Base-by-base conservation (phyloP, 2,113 vertebrate species). In the Nycticorax nycticorax region DNA sequence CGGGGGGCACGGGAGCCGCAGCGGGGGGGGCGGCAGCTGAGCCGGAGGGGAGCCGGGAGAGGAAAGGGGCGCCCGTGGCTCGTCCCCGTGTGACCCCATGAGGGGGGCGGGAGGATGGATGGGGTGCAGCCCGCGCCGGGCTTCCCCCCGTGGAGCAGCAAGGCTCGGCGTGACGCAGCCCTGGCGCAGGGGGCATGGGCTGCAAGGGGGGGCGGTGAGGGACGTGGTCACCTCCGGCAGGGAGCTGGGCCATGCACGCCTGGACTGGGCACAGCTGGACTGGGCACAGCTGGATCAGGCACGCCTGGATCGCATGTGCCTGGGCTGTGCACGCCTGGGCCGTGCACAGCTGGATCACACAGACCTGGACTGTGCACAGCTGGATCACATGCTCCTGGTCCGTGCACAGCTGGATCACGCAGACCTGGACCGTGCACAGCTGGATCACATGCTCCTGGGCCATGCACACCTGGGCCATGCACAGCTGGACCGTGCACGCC, bases 391-490 rank as follows among this genome's bases (percentile, higher is more conserved):
- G 11, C 10, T 9, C 5, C 47, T 41, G 21, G 47, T 10, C 12
- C 8, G 1, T 2, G 10, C 24, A 28, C 41, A 11, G 1, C 45
- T 10, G 56, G 43, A 28, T 9, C 3, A 14, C 43, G 18, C 18
- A 16, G 18, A 6, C 45, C 45, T 45, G 45, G 45, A 9, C 41
- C 41, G 2, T 22, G 14, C 28, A 33, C 17, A 10, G 1, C 72
- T 33, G 14, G 26, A 21, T 3, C 8, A 9, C 3, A 21, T 14
- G 19, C 15, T 3, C 7, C 20, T 17, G 14, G 55, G 16, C 43
- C 4, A 1, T 1, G 32, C 30, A 39, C 3, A 2, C 1, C 47
- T 43, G 67, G 18, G 21, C 33, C 3, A 2, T 1, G 32, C 30
- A 39, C 4, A 3, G 1, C 37, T 43, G 67, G 30, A 23, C 3